phyloP scores from a whole-genome alignment of 2,888 invertebrate genomes.

The Torymus texanus region DNA sequence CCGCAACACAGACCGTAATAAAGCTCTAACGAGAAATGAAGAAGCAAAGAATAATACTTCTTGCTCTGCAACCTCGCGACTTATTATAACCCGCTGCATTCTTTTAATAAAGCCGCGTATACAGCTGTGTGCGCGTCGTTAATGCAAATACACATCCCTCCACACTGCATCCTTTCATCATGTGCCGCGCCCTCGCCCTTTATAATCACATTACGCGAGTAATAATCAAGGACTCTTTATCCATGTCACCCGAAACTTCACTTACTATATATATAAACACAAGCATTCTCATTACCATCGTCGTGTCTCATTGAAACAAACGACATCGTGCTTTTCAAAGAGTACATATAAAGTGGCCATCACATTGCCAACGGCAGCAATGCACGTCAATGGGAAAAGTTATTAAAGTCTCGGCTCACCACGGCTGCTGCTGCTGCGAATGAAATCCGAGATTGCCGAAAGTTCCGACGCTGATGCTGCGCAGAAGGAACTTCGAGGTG shows the following conservation, averaged over 20 bases:
- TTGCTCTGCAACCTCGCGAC: no score
- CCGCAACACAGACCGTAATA: no score
- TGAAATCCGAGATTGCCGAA: slow-evolving; percentile 39
- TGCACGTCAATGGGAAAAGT: slow-evolving; percentile 20
- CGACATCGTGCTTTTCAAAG: background rate
- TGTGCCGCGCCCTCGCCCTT: background rate
- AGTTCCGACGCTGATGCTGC: slow-evolving; percentile 19
- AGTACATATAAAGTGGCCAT: background rate
- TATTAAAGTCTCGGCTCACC: slow-evolving; percentile 38
- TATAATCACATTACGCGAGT: background rate
- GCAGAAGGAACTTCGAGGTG: no score
- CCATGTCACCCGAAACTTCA: no score
- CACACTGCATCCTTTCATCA: background rate
- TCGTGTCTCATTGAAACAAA: background rate
- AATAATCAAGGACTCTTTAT: slow-evolving; percentile 2
- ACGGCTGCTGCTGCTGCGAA: background rate
- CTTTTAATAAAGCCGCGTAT: no score
- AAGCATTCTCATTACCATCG: no score
- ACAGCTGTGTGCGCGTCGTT: no score
- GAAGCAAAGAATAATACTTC: no score
- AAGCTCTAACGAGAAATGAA: no score
- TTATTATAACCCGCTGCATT: no score
- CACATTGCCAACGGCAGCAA: background rate
- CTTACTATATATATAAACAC: no score
- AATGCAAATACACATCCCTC: no score